Conservation (phyloP, 2,888 invertebrate species). For the Sicus ferrugineus region DNA sequence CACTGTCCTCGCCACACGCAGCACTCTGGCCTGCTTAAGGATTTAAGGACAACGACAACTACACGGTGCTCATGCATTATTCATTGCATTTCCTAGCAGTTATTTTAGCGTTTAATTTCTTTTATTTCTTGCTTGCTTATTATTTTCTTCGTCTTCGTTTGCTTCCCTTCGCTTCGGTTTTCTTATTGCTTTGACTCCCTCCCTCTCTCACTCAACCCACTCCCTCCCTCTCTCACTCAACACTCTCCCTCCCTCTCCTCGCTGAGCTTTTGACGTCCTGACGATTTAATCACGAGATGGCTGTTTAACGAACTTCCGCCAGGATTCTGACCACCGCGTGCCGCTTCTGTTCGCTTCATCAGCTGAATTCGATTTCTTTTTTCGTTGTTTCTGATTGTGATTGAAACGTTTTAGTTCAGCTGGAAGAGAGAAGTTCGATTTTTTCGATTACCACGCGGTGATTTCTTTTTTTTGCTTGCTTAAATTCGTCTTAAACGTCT, state of each 20-base stretch:
- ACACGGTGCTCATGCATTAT: slow-evolving; percentile 56
- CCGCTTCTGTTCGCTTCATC: slow-evolving; percentile 27
- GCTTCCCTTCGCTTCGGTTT: neutral
- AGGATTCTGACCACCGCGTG: neutral
- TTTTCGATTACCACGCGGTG: neutral
- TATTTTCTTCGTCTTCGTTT: neutral
- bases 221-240: neutral
- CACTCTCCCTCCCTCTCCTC: neutral
- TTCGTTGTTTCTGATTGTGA: slow-evolving; percentile 25
- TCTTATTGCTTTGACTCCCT: neutral
- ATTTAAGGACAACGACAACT: slow-evolving; percentile 21
- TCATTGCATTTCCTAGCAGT: slow-evolving; percentile 50
- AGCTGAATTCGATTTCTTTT: slow-evolving; percentile 25
- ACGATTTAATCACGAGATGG: slow-evolving; percentile 41
- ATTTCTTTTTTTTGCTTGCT: neutral
- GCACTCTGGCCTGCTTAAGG: slow-evolving; percentile 21
- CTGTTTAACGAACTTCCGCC: slow-evolving; percentile 47
- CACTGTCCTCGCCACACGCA: neutral
- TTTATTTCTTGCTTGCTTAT: slow-evolving; percentile 30
- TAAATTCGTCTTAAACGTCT: neutral
- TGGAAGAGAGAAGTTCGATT: neutral
- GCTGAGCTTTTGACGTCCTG: slow-evolving; percentile 13
- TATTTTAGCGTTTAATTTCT: slow-evolving; percentile 47
- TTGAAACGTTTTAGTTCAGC: neutral
- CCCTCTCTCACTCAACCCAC: neutral